Base-by-base conservation (phyloP, 1,140 invertebrate species). In the Nasonia vitripennis region DNA sequence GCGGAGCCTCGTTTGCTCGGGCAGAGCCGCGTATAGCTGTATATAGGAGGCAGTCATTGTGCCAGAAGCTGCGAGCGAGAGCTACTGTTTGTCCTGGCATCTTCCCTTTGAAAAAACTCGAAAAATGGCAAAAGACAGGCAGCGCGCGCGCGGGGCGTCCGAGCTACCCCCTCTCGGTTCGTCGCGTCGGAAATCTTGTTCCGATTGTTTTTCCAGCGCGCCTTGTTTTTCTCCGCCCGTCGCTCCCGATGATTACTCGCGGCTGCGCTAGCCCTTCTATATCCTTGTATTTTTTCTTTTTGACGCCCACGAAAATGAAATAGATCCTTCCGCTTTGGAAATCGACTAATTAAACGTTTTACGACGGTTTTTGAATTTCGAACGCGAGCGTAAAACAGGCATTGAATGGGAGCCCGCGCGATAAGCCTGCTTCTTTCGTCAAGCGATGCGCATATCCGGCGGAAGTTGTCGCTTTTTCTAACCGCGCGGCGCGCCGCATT, bases 371-470 rank as follows among this genome's bases (percentile, higher is more conserved):
- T 37, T 37, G 5, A 10, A 45, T 45, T 45, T 45, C 41, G 4
- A 62, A 7, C 20, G 55, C 17, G 55, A 62, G 55, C 14, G 20
- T 62, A n/a, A 62, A 62, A 62, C 17, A 7, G 17, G 55, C 55
- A 2, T 75, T 45, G 27, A 75, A 37, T 45, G 37, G 20, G 37
- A 45, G 37, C 23, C 75, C 51, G 37, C 23, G 45, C 51, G 17
- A 62, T 7, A n/a, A 20, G 55, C 55, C 55, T 62, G 6, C 86
- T 88, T 87, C 87, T 88, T 87, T 88, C 84, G 68, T 81, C 86
- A 89, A 88, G 88, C 87, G 89, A 88, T 85, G 87, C 87, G 78
- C 84, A 87, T 86, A 90, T 91, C 90, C 88, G 90, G 12, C 88
- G 90, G 88, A 89, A 91, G 88, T 82, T 78, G 71, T 20, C 41